Base-by-base conservation (phyloP, 1,140 invertebrate species). In the Globodera ellingtonae region DNA sequence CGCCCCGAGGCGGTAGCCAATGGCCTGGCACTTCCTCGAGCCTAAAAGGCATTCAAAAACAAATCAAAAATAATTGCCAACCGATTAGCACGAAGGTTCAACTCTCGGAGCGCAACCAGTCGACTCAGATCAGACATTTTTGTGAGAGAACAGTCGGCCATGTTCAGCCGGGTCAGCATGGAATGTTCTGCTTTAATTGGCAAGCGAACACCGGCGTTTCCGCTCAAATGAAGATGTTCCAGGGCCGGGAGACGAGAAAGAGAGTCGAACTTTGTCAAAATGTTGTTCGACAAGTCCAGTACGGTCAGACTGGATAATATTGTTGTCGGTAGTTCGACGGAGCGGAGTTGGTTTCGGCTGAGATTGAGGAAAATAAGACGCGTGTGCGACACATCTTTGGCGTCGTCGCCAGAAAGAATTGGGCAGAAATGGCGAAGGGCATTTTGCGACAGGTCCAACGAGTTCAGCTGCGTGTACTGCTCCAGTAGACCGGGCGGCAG, bases 201-300 rank as follows among this genome's bases (percentile, higher is more conserved):
- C 35, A 44, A 10, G 7, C 9, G 47, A 65, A 75, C 24, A n/a
- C 52, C 56, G 10, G 52, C 46, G 72, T 86, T 75, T n/a, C 59
- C 56, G 21, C 80, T 66, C 69, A 83, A 48, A 65, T 87, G 75
- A 4, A 84, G 67, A 50, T 72, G 78, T 47, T 86, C 75, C 9
- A 84, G 75, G 50, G 66, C 21, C 50, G 85, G 83, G 7, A 83
- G 79, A 13, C 6, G 18, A 52, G 75, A 15, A 13, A 83, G 72
- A n/a, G 78, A 15, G 15, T 70, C 48, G 15, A 82, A 52, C 6
- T 56, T 18, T 7, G 79, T 71, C 62, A 84, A 35, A 13, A 46
- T 65, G 62, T 67, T 84, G 46, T 71, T 13, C 13, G 83, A 84
- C 24, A 84, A 67, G 59, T 83, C 82, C 18, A 83, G 79, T 76